Base-by-base conservation (phyloP, 2,888 invertebrate genomes). In the Strigamia crassipes region DNA sequence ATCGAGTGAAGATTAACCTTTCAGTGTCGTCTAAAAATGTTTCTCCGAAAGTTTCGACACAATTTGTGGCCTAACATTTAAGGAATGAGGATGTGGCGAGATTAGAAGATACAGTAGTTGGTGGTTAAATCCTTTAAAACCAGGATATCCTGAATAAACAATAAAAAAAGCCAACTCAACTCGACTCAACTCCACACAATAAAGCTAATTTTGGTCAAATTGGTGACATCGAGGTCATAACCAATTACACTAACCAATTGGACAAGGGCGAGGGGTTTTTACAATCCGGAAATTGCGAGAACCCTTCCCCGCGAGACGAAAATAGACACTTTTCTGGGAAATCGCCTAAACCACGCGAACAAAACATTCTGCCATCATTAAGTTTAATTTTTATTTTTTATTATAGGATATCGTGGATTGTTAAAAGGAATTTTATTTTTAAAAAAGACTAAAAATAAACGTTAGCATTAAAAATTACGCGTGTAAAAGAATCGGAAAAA, bases 61-160 rank as follows among this genome's bases (percentile, higher is more conserved):
- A 73, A 73, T 27, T 27, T 73, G 13, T 38, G 13, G 27, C 27
- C 31, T 73, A 31, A 73, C 73, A 73, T 27, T 73, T n/a, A 12
- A 73, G 31, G 73, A 73, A 73, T 73, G 73, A 73, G 73, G 73
- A 73, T 73, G 31, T 27, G n/a, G 8, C 21, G 56, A n/a, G n/a
- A 56, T 46, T 56, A 56, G 13, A 73, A 23, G 73, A n/a, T 73
- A 5, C 18, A 18, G 18, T 73, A 73, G 73, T 73, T 73, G 27
- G 23, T 73, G 31, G 73, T 73, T 73, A 23, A 73, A 73, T 73
- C 27, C 31, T 73, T 23, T 27, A 73, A 73, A 31, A 73, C 27
- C 73, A 73, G 73, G 23, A 73, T 27, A 13, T 56, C 56, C 56
- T 56, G 56, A 15, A 21, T 27, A 73, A 73, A 73, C 73, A 73